Base-by-base conservation (phyloP, 64 coral and sea anemone genomes). In the Catalaphyllia jardinei region DNA sequence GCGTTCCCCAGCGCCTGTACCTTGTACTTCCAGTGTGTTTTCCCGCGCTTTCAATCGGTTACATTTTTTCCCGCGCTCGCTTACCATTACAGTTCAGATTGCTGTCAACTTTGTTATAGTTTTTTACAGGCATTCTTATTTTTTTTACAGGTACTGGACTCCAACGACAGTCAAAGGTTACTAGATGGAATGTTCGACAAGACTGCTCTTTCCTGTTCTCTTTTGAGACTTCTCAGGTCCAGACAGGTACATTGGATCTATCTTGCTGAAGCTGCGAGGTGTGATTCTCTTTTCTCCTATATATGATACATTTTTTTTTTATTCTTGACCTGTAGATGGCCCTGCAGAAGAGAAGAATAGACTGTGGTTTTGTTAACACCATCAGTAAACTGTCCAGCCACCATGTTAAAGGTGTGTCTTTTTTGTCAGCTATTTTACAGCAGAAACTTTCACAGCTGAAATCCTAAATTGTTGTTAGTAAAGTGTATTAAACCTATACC, bases 171-270 rank as follows among this genome's bases (percentile, higher is more conserved):
- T 74, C 51, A 31, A 20, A 73, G 18, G 20, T 77, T 96, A 35
- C 12, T 83, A 18, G 64, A 83, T 51, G 67, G 72, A 0, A 78
- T 99, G 75, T 93, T 83, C 52, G 85, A 59, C 62, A 95, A 87
- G 39, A 19, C 93, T 10, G 78, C 82, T 25, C 95, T 95, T 64
- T 77, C 81, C 63, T 90, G 94, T 95, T 88, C 90, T 31, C 35
- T 99, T 33, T 71, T 99, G 18, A 93, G 94, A 67, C 51, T 99
- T 29, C 80, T 99, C 10, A 95, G 88, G 73, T 76, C 97, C 20
- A 92, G 91, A 91, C 93, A 99, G 91, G 97, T 99, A 72, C 63
- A 72, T 73, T 7, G 59, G 71, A 5, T 71, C 19, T 54, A 29
- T 20, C 27, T 24, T 5, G 10, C 52, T 52, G 2, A 2, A 16